A percentile compares a stretch with the other conserved stretches of the same genome.
phyloP scores from a whole-genome alignment of 2,113 vertebrate species.

The Corythornis cristatus region DNA sequence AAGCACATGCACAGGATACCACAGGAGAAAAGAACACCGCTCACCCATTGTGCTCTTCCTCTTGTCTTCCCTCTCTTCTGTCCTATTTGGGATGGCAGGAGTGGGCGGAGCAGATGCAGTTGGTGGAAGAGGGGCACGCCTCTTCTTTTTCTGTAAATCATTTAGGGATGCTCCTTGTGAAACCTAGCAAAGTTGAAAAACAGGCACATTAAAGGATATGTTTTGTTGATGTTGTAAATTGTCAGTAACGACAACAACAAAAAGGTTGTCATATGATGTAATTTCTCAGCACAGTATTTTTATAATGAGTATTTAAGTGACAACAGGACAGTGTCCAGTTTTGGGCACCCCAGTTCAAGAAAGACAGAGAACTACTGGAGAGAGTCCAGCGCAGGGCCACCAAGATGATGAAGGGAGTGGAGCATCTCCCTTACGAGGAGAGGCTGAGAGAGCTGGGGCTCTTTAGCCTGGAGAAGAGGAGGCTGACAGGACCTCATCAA shows the following conservation, averaged over 20 bases:
- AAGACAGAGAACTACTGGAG: no score
- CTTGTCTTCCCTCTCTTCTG: slow-evolving; percentile 85
- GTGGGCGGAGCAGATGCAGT: slow-evolving; percentile 72
- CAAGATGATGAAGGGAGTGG: no score
- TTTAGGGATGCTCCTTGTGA: slow-evolving; percentile 73
- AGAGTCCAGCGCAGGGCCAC: no score
- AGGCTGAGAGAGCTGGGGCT: no score
- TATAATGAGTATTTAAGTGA: neutral
- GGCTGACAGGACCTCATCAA: no score
- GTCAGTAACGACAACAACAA: neutral
- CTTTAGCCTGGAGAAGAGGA: no score
- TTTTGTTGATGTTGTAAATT: neutral
- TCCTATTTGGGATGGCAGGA: slow-evolving; percentile 75
- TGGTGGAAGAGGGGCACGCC: slow-evolving; percentile 88
- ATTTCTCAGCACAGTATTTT: neutral
- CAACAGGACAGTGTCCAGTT: neutral
- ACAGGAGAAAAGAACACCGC: neutral
- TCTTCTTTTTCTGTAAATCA: slow-evolving; percentile 86
- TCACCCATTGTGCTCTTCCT: slow-evolving; percentile 89
- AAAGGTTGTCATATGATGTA: neutral
- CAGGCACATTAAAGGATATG: neutral
- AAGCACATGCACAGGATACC: neutral
- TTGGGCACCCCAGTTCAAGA: no score
- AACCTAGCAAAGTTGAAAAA: slow-evolving; percentile 70
- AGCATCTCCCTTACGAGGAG: no score